Base-by-base conservation (phyloP, 92 coral and sea anemone genomes). In the Zoanthus sociatus region DNA sequence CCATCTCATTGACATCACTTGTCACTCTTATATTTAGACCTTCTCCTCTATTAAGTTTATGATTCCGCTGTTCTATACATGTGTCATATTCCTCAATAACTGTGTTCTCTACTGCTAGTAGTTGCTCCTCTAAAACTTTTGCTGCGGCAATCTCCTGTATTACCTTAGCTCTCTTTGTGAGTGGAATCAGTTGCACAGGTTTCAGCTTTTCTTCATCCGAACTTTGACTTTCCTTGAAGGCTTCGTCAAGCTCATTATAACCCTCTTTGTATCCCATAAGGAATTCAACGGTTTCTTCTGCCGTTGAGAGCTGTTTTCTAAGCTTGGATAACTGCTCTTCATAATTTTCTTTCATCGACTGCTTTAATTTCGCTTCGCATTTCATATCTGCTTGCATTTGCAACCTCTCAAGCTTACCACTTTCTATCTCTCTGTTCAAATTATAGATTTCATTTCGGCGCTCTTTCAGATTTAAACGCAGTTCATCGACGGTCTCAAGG, bases 101-200 rank as follows among this genome's bases (percentile, higher is more conserved):
- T 18, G 93, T 82, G 88, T 97, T 97, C 76, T 92, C 91, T 92
- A 97, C 88, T 20, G 89, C 87, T 64, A 95, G 90, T 0, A 97
- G 93, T 64, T 97, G 99, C 74, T 95, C 94, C 78, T 97, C 99
- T 30, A 97, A 86, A 45, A 91, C 77, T 84, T 95, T 92, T 18
- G 98, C 99, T 17, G 95, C 84, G 3, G 94, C 94, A 48, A 97
- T 91, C 69, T 97, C 99, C 71, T 97, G 95, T 72, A 94, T 86
- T 51, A 79, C 81, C 66, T 92, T 91, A 53, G 98, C 89, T 60
- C 87, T 87, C 37, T 94, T 90, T 53, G 95, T 93, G 84, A 93
- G 12, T 50, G 55, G 84, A 15, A 89, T 79, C 16, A 89, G 88
- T 37, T 37, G 42, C 42, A 37, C 42, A 6, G 95, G 91, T 55